A percentile compares a stretch with the other conserved stretches of the same genome.
Evolutionary conservation across 2,113 vertebrate species (phyloP).

Genomic region (Microcebus griseorufus): DNA sequence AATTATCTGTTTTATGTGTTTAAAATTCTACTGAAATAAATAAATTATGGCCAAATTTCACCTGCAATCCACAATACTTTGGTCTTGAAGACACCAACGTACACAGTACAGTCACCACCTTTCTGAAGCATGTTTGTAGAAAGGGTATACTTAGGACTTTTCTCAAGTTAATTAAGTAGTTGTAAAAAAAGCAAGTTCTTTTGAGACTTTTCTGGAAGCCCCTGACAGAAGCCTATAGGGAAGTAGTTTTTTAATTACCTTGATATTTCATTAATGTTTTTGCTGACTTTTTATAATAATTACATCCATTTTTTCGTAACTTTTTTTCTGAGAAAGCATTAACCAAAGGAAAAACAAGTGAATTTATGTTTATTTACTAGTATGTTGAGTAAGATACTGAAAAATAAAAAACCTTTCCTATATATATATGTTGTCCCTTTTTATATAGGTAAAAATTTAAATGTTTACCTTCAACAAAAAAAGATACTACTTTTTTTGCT

Average conservation of each 20-base stretch:
- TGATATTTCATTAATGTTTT: slow-evolving; percentile 68
- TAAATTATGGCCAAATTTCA: neutral
- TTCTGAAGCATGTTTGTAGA: slow-evolving; percentile 65
- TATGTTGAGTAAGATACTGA: neutral
- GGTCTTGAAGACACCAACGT: slow-evolving; percentile 40
- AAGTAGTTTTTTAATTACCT: slow-evolving; percentile 55
- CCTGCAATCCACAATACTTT: neutral
- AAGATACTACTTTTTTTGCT: neutral
- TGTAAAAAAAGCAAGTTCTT: slow-evolving; percentile 72
- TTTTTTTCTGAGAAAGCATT: slow-evolving; percentile 53
- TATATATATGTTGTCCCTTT: neutral
- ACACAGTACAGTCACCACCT: slow-evolving; percentile 44
- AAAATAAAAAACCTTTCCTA: neutral
- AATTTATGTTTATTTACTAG: neutral
- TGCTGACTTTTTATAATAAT: slow-evolving; percentile 69
- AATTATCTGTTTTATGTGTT: neutral
- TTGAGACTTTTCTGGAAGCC: slow-evolving; percentile 74
- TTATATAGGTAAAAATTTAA: too few species aligned
- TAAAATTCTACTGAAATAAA: slow-evolving; percentile 21
- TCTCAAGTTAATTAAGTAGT: slow-evolving; percentile 75
- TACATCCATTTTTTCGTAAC: slow-evolving; percentile 41
- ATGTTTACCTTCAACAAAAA: slow-evolving; percentile 4
- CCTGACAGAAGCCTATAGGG: slow-evolving; percentile 53
- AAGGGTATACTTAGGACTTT: slow-evolving; percentile 55
- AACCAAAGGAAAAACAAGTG: neutral